A percentile compares a stretch with the other conserved stretches of the same genome.
These are phyloP conservation scores for Epistrophella euchroma DNA, from an alignment of 2,888 invertebrate species.

Conservation along the genomic window DNA sequence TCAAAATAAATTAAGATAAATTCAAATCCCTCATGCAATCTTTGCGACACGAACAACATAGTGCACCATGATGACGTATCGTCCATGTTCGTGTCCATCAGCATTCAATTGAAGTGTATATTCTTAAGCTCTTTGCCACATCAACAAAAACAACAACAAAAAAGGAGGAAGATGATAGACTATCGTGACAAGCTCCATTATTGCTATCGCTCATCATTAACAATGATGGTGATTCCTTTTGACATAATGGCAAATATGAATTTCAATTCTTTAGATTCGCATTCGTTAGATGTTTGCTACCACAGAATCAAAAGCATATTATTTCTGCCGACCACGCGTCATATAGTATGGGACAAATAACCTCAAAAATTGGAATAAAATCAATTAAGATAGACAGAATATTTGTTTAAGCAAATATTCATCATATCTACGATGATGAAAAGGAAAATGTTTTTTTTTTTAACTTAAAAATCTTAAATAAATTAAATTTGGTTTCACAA, in stretches of 20 bases:
- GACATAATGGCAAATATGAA: slow-evolving; percentile 74
- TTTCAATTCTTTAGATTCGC: slow-evolving; percentile 58
- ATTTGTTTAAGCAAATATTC: too few relatives aligned
- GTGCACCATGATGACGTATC: slow-evolving; percentile 12
- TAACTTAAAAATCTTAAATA: too few relatives aligned
- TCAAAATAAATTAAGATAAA: slow-evolving; percentile 21
- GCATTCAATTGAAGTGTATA: slow-evolving; percentile 35
- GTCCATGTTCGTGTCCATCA: background rate
- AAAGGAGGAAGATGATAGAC: slow-evolving; percentile 39
- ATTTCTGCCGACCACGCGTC: slow-evolving; percentile 2
- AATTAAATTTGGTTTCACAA: too few relatives aligned
- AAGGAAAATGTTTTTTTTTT: too few relatives aligned
- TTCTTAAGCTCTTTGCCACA: slow-evolving; percentile 17
- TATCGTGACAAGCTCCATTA: slow-evolving; percentile 68
- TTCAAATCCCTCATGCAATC: slow-evolving; percentile 31
- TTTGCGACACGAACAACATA: slow-evolving; percentile 41
- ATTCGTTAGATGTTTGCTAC: slow-evolving; percentile 49
- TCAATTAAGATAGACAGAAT: background rate
- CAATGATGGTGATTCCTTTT: slow-evolving; percentile 55
- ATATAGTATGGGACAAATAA: background rate
- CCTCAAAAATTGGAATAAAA: background rate
- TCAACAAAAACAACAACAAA: background rate
- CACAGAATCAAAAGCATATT: slow-evolving; percentile 31
- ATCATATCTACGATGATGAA: too few relatives aligned
- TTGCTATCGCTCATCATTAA: slow-evolving; percentile 66